Percentiles rank a stretch among this genome's conserved stretches.
Conservation (phyloP, 53 echinoderm and acorn worm species). For the Echinarachnius parma region DNA sequence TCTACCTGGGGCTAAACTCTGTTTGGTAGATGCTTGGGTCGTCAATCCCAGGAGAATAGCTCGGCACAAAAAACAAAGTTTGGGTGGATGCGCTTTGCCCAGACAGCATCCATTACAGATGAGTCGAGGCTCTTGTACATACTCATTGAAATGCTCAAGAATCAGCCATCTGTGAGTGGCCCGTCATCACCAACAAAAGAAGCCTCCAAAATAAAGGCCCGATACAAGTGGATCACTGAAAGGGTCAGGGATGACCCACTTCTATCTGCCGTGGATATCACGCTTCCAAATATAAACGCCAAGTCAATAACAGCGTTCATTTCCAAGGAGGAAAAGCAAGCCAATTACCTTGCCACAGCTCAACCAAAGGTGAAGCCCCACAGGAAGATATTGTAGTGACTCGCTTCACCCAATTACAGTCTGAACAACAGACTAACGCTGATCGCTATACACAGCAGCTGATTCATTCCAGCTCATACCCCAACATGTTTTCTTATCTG, state of each 20-base stretch:
- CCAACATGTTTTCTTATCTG: too few relatives aligned
- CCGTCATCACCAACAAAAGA: slow-evolving; percentile 49
- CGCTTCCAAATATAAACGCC: slow-evolving; percentile 47
- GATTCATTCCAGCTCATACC: too few relatives aligned
- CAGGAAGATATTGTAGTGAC: slow-evolving; percentile 18
- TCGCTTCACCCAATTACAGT: too few relatives aligned
- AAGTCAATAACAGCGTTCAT: slow-evolving; percentile 43
- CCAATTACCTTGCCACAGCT: slow-evolving; percentile 30
- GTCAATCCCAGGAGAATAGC: slow-evolving; percentile 4
- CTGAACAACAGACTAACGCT: too few relatives aligned
- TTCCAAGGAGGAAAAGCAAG: slow-evolving; percentile 16
- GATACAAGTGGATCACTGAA: slow-evolving; percentile 46
- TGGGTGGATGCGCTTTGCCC: slow-evolving; percentile 63
- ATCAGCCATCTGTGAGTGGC: background rate
- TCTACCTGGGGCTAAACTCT: slow-evolving; percentile 52
- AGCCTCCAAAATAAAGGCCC: slow-evolving; percentile 10
- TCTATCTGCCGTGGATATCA: slow-evolving; percentile 11
- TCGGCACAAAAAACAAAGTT: slow-evolving; percentile 67
- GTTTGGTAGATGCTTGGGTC: slow-evolving; percentile 45
- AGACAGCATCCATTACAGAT: slow-evolving; percentile 53
- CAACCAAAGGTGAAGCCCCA: slow-evolving; percentile 11
- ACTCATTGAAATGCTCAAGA: slow-evolving; percentile 45
- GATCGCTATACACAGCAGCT: too few relatives aligned
- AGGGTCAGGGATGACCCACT: slow-evolving; percentile 48
- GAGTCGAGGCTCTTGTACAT: slow-evolving; percentile 49